A percentile compares a stretch with the other conserved stretches of the same genome.
phyloP scores from a whole-genome alignment of 2,113 vertebrate species.

The Rafetus swinhoei region DNA sequence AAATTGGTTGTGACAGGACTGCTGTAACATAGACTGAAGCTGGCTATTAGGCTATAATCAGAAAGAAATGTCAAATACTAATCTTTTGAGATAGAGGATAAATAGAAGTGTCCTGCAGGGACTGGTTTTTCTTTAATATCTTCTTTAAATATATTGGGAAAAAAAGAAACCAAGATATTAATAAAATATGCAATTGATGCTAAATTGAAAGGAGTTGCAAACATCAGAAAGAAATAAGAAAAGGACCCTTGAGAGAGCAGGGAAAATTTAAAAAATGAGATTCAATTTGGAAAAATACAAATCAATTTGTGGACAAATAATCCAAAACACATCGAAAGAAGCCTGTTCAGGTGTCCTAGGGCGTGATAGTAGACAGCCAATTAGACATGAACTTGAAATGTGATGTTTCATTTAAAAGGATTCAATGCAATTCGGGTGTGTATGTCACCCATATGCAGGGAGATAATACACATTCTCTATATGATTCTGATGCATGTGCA shows the following conservation, averaged over 20 bases:
- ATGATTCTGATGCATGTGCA: slow-evolving; percentile 27
- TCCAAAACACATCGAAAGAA: background rate
- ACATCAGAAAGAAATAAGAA: background rate
- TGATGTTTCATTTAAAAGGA: background rate
- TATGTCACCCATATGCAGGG: background rate
- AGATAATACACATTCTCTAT: background rate
- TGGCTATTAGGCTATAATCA: too few species aligned
- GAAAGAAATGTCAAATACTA: too few species aligned
- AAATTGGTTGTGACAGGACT: too few species aligned
- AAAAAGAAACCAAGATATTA: background rate
- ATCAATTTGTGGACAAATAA: background rate
- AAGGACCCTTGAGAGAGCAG: background rate
- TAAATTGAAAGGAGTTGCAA: background rate
- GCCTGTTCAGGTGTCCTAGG: background rate
- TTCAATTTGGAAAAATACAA: background rate
- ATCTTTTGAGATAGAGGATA: too few species aligned
- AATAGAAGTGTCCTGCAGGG: background rate
- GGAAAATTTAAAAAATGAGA: background rate
- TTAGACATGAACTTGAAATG: background rate
- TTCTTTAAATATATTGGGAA: background rate
- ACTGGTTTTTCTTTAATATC: background rate
- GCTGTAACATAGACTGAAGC: too few species aligned
- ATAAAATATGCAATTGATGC: background rate
- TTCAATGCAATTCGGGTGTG: background rate
- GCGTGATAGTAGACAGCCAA: background rate